Percentiles rank a stretch among this genome's conserved stretches.
Evolutionary conservation across 2,797 vertebrate genomes (phyloP).

Genomic region (Hemibagrus guttatus): DNA sequence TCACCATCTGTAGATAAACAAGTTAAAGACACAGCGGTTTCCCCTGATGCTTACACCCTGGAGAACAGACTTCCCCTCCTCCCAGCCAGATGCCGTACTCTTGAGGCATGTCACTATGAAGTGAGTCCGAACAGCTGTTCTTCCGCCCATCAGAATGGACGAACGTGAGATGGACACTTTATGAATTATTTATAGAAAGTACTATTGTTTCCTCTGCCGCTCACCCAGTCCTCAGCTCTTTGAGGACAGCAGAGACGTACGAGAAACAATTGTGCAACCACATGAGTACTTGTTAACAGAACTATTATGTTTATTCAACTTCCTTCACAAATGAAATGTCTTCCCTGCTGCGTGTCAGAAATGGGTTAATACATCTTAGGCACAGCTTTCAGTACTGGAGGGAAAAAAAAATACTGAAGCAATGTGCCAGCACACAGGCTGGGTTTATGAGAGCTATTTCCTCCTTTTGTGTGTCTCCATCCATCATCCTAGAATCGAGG

Average conservation of each 20-base stretch:
- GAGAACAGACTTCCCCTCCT: conserved; percentile 64
- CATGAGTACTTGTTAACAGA: not conserved
- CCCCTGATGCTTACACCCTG: conserved; percentile 72
- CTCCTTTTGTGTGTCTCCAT: conserved; percentile 51
- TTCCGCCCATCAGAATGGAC: conserved; percentile 74
- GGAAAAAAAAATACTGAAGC: not conserved
- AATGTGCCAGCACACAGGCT: conserved; percentile 41
- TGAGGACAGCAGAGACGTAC: not conserved
- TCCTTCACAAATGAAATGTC: conserved; percentile 22
- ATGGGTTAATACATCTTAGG: conserved; percentile 39
- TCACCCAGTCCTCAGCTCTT: conserved; percentile 12
- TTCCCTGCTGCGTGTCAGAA: conserved; percentile 27
- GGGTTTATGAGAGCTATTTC: conserved; percentile 45
- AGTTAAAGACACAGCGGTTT: conserved; percentile 79
- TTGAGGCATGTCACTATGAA: conserved; percentile 66
- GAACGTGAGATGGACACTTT: conserved; percentile 72
- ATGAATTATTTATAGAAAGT: conserved; percentile 77
- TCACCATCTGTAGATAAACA: conserved; percentile 77
- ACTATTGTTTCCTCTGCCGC: conserved; percentile 35
- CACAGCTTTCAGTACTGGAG: conserved; percentile 23
- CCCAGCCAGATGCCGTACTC: conserved; percentile 80
- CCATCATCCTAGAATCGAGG: conserved; percentile 48
- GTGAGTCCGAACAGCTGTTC: conserved; percentile 79
- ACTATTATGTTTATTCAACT: conserved; percentile 17
- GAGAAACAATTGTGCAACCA: not conserved